A percentile compares a stretch with the other conserved stretches of the same genome.
Conservation (phyloP, 2,888 invertebrate species). For the Choreutis nemorana region DNA sequence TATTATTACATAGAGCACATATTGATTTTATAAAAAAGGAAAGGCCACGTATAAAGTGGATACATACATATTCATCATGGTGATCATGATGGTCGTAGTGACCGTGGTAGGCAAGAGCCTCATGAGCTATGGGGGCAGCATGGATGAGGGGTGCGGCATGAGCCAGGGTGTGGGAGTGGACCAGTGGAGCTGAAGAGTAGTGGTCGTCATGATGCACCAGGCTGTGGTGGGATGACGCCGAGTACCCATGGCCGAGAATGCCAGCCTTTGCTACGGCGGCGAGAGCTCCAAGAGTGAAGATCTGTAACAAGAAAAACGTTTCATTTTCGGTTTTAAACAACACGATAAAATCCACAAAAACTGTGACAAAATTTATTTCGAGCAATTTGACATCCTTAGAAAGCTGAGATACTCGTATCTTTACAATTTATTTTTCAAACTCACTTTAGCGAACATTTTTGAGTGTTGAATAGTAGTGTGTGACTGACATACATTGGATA, state of each 20-base stretch:
- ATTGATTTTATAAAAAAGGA: too few species aligned
- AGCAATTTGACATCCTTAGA: too few species aligned
- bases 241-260: conserved; percentile 29
- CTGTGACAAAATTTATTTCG: too few species aligned
- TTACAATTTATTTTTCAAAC: conserved; percentile 18
- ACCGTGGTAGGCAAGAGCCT: conserved; percentile 7
- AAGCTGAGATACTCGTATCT: too few species aligned
- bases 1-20: too few species aligned
- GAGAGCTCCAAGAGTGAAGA: conserved; percentile 38
- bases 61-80: conserved; percentile 23
- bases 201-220: conserved; percentile 20
- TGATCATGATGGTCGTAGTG: conserved; percentile 17
- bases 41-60: too few species aligned
- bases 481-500: conserved; percentile 55
- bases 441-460: conserved; percentile 60
- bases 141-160: conserved; percentile 18
- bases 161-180: conserved; percentile 16
- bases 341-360: too few species aligned
- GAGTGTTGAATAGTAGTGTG: conserved; percentile 39
- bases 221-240: conserved; percentile 22
- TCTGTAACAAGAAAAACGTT: conserved; percentile 24
- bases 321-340: too few species aligned
- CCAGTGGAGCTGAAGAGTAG: conserved; percentile 16
- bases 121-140: conserved; percentile 15
- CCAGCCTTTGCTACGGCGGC: conserved; percentile 60